phyloP scores from a whole-genome alignment of 2,888 invertebrate species.

The Aphodius granarius region DNA sequence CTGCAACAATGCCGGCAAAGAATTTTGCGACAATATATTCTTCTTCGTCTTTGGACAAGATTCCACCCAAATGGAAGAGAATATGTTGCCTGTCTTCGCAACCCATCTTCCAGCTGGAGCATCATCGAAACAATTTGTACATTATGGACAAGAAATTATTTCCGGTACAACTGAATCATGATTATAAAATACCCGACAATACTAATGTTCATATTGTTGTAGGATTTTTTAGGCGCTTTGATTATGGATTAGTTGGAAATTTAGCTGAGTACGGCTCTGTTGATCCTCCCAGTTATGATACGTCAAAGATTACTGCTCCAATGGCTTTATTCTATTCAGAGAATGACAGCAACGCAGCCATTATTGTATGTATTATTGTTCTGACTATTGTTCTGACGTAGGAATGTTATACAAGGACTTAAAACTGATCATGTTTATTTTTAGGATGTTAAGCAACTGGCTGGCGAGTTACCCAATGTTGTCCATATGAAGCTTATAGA shows the following conservation, averaged over 20 bases:
- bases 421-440: slow-evolving; percentile 9
- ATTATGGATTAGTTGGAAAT: slow-evolving; percentile 48
- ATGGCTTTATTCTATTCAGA: slow-evolving; percentile 54
- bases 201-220: background rate
- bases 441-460: slow-evolving; percentile 27
- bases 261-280: slow-evolving; percentile 42
- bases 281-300: slow-evolving; percentile 53
- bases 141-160: slow-evolving; percentile 68
- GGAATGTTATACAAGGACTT: background rate
- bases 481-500: slow-evolving; percentile 19
- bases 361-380: slow-evolving; percentile 6
- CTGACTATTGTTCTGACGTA: no score
- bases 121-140: slow-evolving; percentile 69
- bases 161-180: no score
- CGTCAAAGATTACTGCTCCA: slow-evolving; percentile 51
- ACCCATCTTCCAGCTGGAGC: slow-evolving; percentile 29
- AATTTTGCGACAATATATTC: slow-evolving; percentile 65
- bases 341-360: slow-evolving; percentile 48
- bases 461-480: slow-evolving; percentile 24
- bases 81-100: slow-evolving; percentile 18
- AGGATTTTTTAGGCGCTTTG: slow-evolving; percentile 6
- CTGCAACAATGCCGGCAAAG: slow-evolving; percentile 61
- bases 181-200: no score
- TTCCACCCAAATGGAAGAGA: slow-evolving; percentile 56
- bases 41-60: slow-evolving; percentile 67